Evolutionary conservation across 2,797 vertebrate genomes (phyloP), one percentile per base, ranked within the genome.

Genomic region (Enteromius unitaeniatus): DNA sequence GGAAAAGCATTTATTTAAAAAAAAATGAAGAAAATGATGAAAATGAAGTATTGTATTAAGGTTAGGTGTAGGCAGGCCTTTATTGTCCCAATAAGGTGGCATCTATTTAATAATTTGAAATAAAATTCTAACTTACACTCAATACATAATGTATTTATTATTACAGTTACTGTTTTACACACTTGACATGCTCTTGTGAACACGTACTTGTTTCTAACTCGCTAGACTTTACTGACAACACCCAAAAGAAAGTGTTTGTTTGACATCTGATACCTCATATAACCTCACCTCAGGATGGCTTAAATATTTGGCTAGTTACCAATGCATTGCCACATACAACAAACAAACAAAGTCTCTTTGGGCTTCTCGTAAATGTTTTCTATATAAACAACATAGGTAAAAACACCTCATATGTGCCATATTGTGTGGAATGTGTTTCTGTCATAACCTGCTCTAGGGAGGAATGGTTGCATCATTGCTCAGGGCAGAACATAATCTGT

Each of bases 371-470:
- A 62, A 5, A 2, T 0, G 1, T 26, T 26, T 74, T 74, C 8
- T 42, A 62, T 34, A 34, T 49, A 14, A 51, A 77, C 64, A 34
- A 3, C 31, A 42, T 11, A 17, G 13, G 37, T 28, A 76, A 34
- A 45, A 75, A 75, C 74, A 81, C 47, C 51, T 84, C 31, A 37
- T 58, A 42, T 64, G 65, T 6, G 65, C 45, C 45, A 58, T 34
- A 23, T 21, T 81, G 21, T 77, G 14, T 64, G 82, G 69, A 58
- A 69, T 81, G 75, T 78, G 76, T 85, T 40, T 84, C 26, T 85
- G 87, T 67, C 75, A 51, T 47, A 60, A 81, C 85, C 74, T 75
- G 85, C 60, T 80, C 42, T 13, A 28, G 19, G 72, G 37, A 75
- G 53, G 26, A 10, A 69, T 26, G n/a, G 19, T 49, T 79, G 28